Base-by-base conservation (phyloP, 2,888 invertebrate species). In the Hirtodrosophila histrioides region DNA sequence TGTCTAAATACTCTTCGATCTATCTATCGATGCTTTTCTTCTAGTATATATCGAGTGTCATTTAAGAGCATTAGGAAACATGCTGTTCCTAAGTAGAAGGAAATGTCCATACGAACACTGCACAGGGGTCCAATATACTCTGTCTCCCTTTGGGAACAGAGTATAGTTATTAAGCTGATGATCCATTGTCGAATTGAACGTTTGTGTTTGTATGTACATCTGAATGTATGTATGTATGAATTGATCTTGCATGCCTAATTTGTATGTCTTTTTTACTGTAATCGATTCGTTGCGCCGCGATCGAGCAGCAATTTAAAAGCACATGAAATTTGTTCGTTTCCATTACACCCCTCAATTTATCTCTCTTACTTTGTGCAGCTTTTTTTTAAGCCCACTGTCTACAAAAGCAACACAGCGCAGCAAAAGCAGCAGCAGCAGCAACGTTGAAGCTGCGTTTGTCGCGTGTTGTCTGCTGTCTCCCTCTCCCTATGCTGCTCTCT, bases 251-350 rank as follows among this genome's bases (percentile, higher is more conserved):
- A 49, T 66, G 78, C 41, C 73, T 77, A 73, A 77, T 73, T 73
- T 73, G 78, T 73, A 43, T 77, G 74, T 67, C 68, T 73, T 67
- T 73, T 73, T 57, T 40, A 57, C 41, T 61, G 78, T 73, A 78
- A 73, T 73, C 73, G 78, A 78, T 73, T 73, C 78, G 73, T 51
- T 78, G 55, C 57, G 61, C 74, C 56, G 75, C 74, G 73, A 67
- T 73, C 78, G 60, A 68, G 75, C 73, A 74, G 69, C 73, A 73
- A 73, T 73, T 73, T 57, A 78, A 78, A 73, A 51, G 75, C 68
- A 78, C 68, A 73, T 68, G 61, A 78, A 73, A 78, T 78, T 74
- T 74, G 50, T 54, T 67, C 39, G 78, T 46, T 41, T 40, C 36
- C 73, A 55, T 46, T 77, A 53, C 72, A 46, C 78, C 61, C 56